Evolutionary conservation across 2,113 vertebrate genomes (phyloP).

Genomic region (Gymnobelideus leadbeateri): DNA sequence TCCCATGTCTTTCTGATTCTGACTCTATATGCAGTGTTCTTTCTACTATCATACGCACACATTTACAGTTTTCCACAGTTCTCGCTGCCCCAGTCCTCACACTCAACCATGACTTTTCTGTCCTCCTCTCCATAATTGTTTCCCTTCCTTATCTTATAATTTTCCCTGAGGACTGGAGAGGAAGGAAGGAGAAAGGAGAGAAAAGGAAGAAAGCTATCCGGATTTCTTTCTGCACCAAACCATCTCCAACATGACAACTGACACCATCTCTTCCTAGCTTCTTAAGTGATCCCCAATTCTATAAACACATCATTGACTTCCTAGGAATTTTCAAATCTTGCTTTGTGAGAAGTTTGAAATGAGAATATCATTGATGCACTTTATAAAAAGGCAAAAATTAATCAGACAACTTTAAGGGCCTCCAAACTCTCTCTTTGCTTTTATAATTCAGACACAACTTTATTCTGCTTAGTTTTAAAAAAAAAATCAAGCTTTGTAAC

Average conservation of each 20-base stretch:
- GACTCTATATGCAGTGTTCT: not conserved
- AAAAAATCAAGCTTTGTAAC: accelerated
- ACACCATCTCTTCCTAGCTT: not conserved
- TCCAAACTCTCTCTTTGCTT: not conserved
- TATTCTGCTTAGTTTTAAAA: not conserved
- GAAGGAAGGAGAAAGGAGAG: too few species aligned
- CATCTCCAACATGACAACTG: not conserved
- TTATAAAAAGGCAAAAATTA: slow-evolving; percentile 29
- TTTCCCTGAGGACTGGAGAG: too few species aligned
- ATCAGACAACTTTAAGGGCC: not conserved
- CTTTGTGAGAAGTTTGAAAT: not conserved
- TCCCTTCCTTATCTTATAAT: not conserved
- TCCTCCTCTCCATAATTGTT: not conserved
- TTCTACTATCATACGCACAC: not conserved
- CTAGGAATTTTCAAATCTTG: slow-evolving; percentile 37
- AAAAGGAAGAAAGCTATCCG: not conserved
- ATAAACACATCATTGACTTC: slow-evolving; percentile 18
- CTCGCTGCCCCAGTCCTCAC: not conserved
- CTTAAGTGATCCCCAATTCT: not conserved
- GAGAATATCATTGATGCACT: not conserved
- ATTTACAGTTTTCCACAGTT: not conserved
- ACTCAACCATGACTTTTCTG: not conserved
- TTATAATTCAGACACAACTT: not conserved
- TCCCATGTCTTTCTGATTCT: not conserved
- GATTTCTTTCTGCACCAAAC: not conserved